Conservation (phyloP, 2,797 vertebrate species). For the Acridotheres tristis region DNA sequence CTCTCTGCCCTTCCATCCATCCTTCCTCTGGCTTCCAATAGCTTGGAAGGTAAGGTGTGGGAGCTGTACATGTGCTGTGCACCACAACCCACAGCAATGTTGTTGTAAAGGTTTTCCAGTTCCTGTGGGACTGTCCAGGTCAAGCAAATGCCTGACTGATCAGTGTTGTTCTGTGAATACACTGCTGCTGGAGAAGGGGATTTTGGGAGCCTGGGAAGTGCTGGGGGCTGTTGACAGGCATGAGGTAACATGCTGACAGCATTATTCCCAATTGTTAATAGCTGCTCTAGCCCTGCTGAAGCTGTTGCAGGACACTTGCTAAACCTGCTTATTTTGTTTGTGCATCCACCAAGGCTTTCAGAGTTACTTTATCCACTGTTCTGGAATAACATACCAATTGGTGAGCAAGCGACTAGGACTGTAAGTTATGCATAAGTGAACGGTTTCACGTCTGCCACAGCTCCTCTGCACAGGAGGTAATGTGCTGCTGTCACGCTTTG, state of each 20-base stretch:
- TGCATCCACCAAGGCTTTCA: neutral
- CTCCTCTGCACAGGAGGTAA: neutral
- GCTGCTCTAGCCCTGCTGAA: neutral
- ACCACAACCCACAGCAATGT: fast-evolving
- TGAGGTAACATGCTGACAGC: fast-evolving
- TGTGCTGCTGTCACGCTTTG: neutral
- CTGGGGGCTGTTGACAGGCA: neutral
- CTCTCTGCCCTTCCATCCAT: neutral
- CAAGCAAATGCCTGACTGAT: neutral
- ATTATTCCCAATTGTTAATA: neutral
- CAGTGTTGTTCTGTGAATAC: neutral
- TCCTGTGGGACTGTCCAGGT: neutral
- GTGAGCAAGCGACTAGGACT: neutral
- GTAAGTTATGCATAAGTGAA: neutral
- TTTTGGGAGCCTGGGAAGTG: neutral
- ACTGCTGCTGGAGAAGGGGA: neutral
- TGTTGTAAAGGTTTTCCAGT: neutral
- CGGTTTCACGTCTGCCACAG: fast-evolving
- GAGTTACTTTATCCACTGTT: neutral
- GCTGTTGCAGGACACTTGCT: neutral
- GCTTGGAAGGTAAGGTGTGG: neutral
- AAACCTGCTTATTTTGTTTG: neutral
- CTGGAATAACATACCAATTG: neutral
- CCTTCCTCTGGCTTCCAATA: neutral
- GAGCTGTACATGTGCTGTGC: neutral